Evolutionary conservation across 2,888 invertebrate species (phyloP), one percentile per base, ranked within the genome.

Genomic region (Hetaerina titia): DNA sequence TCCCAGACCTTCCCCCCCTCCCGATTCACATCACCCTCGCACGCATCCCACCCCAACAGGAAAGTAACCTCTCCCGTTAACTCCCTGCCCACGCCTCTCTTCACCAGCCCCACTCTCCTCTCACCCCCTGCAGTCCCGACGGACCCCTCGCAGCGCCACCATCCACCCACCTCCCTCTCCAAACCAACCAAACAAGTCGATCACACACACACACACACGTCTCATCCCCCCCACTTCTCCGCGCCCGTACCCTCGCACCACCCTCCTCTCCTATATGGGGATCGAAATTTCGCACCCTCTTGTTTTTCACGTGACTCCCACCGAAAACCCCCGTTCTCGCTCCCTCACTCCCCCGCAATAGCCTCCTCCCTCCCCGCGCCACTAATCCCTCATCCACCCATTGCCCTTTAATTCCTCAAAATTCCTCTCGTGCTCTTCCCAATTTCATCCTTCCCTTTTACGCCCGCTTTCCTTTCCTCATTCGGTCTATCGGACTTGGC

Each of bases 151-250:
- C 81, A 81, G 31, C 81, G 15, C 31, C 11, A 81, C 81, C 31
- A 22, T 17, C 69, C 9, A 5, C 69, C 22, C 9, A 22, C n/a
- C 9, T n/a, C 19, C 19, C 69, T 22, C n/a, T 9, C n/a, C 11
- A n/a, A 81, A 31, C 81, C 25, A 81, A 31, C 81, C 81, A 81
- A 81, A 81, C 81, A 81, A 81, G 25, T 81, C 81, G 81, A 31
- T 81, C 81, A 31, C 81, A 81, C 81, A 81, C 57, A 58, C 81
- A 31, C 81, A 81, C 81, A 81, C 57, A 58, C 22, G 1, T 58
- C 31, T 19, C n/a, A n/a, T 13, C 57, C 57, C 57, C 57, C 22
- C 45, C 57, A 56, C 56, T 58, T 45, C 56, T 57, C 6, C 57
- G 13, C 22, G 22, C 58, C 89, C 88, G 31, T 19, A 13, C 31